Evolutionary conservation across 2,797 vertebrate genomes (phyloP).

Genomic region (Thamnophis elegans): DNA sequence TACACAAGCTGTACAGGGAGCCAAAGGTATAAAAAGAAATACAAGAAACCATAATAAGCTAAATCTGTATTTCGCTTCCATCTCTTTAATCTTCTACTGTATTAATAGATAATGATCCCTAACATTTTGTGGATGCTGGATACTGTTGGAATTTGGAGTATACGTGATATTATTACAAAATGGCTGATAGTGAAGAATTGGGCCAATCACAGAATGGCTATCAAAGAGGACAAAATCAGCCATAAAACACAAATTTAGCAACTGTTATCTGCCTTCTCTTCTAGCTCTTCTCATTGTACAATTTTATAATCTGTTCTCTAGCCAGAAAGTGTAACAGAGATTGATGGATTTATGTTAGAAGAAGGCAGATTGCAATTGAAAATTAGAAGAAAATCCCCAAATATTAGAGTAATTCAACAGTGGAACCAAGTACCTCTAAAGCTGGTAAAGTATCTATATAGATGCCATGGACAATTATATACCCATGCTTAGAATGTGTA

Average conservation of each 20-base stretch:
- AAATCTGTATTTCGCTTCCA: neutral
- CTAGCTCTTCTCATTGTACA: neutral
- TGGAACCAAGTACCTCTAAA: neutral
- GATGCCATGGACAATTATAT: constrained; percentile 1
- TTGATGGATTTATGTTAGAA: neutral
- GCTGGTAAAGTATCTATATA: neutral
- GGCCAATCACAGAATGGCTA: neutral
- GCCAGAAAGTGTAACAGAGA: neutral
- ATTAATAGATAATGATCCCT: neutral
- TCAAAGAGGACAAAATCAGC: neutral
- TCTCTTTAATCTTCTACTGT: neutral
- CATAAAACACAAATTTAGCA: neutral
- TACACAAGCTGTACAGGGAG: neutral
- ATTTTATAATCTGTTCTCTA: neutral
- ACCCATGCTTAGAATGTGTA: constrained; percentile 11
- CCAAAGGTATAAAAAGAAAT: neutral
- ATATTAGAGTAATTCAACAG: neutral
- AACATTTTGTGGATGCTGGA: neutral
- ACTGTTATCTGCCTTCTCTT: neutral
- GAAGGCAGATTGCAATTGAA: neutral
- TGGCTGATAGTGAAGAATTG: neutral
- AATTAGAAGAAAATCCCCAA: neutral
- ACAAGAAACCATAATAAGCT: neutral
- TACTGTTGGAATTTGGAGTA: neutral
- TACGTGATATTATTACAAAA: neutral